A percentile compares a stretch with the other conserved stretches of the same genome.
Evolutionary conservation across 2,888 invertebrate species (phyloP).

Genomic region (Apamea anceps): DNA sequence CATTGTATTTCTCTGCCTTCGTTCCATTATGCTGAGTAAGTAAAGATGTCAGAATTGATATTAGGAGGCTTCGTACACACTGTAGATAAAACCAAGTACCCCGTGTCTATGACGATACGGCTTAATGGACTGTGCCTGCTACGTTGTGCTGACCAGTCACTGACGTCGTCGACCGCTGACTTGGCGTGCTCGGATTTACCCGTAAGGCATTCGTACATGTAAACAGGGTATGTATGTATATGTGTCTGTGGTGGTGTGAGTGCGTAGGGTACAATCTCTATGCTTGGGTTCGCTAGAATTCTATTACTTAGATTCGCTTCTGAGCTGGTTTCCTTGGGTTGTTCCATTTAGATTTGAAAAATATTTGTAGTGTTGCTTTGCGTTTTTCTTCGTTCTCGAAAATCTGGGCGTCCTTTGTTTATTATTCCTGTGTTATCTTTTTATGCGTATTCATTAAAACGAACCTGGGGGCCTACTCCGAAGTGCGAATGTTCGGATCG

Average conservation of each 20-base stretch:
- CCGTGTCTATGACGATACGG: constrained; percentile 57
- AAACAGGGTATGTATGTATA: neutral
- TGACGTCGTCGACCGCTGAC: constrained; percentile 53
- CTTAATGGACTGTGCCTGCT: constrained; percentile 63
- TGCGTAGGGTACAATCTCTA: constrained; percentile 11
- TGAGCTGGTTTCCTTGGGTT: neutral
- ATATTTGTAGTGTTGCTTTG: neutral
- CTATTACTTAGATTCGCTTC: constrained; percentile 7
- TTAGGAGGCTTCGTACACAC: neutral
- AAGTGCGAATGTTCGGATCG: too few species aligned
- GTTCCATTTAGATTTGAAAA: constrained; percentile 5
- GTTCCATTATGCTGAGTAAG: neutral
- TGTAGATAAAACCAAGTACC: constrained; percentile 16
- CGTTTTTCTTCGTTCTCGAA: neutral
- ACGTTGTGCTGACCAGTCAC: constrained; percentile 58
- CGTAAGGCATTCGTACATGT: constrained; percentile 43
- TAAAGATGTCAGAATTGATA: neutral
- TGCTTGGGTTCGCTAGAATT: constrained; percentile 33
- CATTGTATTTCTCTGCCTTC: neutral
- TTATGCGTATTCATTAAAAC: neutral
- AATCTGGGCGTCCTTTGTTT: neutral
- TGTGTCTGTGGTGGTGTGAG: constrained; percentile 9
- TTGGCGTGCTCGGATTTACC: constrained; percentile 53
- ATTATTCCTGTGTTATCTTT: neutral
- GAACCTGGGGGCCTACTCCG: too few species aligned